Evolutionary conservation across 2,113 vertebrate genomes (phyloP).

Genomic region (Sakesphorus luctuosus): DNA sequence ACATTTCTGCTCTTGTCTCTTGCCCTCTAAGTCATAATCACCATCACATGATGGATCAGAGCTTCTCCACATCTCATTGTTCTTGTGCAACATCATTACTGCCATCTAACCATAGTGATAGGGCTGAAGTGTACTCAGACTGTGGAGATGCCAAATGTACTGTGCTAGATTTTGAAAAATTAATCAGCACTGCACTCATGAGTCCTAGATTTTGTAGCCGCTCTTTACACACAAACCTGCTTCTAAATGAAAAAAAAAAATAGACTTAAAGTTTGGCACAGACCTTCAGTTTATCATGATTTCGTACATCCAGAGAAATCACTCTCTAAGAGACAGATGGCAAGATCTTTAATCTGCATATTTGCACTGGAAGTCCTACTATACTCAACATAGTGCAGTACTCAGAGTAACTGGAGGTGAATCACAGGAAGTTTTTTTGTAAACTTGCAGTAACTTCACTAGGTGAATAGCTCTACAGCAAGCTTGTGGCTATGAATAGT

Average conservation of each 20-base stretch:
- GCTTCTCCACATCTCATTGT: background rate
- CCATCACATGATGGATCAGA: background rate
- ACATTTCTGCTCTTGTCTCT: background rate
- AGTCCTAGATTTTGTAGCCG: background rate
- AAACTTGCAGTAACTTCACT: background rate
- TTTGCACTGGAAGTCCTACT: background rate
- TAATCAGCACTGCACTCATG: background rate
- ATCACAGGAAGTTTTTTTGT: background rate
- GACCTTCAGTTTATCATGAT: background rate
- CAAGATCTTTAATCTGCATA: background rate
- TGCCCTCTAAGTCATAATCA: background rate
- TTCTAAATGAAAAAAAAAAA: background rate
- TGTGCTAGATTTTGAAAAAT: background rate
- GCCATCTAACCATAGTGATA: background rate
- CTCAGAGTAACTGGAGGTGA: background rate
- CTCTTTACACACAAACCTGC: background rate
- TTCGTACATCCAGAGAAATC: background rate
- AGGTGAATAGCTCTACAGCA: background rate
- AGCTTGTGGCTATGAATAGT: background rate
- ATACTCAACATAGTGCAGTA: background rate
- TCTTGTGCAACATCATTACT: background rate
- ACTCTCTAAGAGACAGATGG: background rate
- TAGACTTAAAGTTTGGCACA: background rate
- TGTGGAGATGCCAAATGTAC: background rate
- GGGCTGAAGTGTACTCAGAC: too few species aligned